phyloP scores from a whole-genome alignment of 2,113 vertebrate genomes.

The Austrofundulus limnaeus region DNA sequence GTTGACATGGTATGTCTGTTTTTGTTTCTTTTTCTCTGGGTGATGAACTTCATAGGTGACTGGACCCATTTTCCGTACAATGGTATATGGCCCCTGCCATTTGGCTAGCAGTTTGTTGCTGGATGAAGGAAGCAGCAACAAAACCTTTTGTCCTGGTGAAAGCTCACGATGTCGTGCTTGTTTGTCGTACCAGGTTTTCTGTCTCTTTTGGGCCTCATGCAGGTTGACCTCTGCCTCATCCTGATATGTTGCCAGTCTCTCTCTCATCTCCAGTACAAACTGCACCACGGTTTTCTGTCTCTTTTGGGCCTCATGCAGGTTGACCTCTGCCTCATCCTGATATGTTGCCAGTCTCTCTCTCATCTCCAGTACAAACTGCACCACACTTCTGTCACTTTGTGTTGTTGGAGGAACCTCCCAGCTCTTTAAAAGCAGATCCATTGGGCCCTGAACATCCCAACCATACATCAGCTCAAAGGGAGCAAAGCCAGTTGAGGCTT shows the following conservation, averaged over 20 bases:
- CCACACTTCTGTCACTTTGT: slow-evolving; percentile 11
- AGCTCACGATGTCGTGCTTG: background rate
- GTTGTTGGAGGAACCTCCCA: too few species aligned
- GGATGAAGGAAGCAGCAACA: background rate
- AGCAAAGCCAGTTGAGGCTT: background rate
- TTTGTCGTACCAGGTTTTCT: slow-evolving; percentile 30
- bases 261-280: slow-evolving; percentile 5
- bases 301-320: slow-evolving; percentile 10
- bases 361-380: slow-evolving; percentile 9
- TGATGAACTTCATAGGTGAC: too few species aligned
- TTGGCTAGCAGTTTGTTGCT: background rate
- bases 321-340: background rate
- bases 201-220: background rate
- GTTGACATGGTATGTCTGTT: too few species aligned
- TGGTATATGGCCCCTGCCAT: background rate
- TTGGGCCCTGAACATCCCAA: background rate
- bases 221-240: slow-evolving; percentile 9
- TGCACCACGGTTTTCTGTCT: slow-evolving; percentile 18
- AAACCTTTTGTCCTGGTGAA: background rate
- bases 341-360: background rate
- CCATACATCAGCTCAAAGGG: background rate
- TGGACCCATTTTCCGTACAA: too few species aligned
- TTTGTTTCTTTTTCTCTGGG: too few species aligned
- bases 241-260: background rate
- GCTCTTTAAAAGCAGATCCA: background rate